A percentile compares a stretch with the other conserved stretches of the same genome.
Evolutionary conservation across 2,797 vertebrate genomes (phyloP).

Genomic region (Threskiornis aethiopicus): DNA sequence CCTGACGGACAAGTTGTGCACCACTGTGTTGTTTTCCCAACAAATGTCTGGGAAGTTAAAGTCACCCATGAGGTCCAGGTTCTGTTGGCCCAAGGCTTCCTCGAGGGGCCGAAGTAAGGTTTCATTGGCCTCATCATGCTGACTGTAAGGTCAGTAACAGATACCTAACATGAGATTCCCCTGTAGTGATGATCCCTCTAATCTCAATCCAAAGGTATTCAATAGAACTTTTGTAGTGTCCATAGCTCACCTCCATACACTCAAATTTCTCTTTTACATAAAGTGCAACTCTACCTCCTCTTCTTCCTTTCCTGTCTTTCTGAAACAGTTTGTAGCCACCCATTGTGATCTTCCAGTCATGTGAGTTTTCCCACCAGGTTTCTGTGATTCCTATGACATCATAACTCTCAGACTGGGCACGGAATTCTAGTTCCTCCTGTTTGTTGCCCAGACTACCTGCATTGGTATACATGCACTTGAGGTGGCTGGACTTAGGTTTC

Average conservation of each 20-base stretch:
- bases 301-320: not conserved
- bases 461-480: not conserved
- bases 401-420: accelerated
- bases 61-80: too few species aligned
- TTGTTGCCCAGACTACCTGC: not conserved
- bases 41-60: not conserved
- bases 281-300: not conserved
- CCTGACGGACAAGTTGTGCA: not conserved
- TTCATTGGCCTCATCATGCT: not conserved
- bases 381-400: not conserved
- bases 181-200: not conserved
- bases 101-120: not conserved
- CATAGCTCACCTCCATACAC: not conserved
- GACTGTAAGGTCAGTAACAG: not conserved
- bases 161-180: not conserved
- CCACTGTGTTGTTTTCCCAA: accelerated
- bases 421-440: not conserved
- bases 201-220: not conserved
- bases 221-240: not conserved
- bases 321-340: not conserved
- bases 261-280: not conserved
- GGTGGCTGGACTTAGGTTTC: not conserved
- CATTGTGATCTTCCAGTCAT: not conserved
- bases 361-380: not conserved
- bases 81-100: not conserved